Evolutionary conservation across 2,797 vertebrate species (phyloP), one percentile per base, ranked within the genome.

Genomic region (Merluccius polli): DNA sequence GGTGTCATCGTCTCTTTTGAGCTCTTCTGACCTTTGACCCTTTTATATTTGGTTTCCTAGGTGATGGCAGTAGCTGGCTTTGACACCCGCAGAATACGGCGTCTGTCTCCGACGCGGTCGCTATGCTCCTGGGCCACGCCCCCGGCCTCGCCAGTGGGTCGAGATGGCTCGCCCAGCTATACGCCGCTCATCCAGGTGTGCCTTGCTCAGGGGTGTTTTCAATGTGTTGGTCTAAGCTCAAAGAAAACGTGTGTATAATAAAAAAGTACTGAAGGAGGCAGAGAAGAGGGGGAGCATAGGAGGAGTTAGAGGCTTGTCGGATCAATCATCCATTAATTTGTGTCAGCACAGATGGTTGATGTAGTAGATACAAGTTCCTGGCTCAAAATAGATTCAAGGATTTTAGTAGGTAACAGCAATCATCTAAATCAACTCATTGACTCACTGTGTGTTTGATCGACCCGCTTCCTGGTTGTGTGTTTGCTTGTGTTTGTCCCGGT

Each of bases 41-140:
- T 13, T 32, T 44, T 18, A 9, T 6, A 15, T 2, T 21, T 65
- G 75, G 73, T 76, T 76, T 24, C 33, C 68, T 82, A 99, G 97
- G 95, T 99, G 73, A 97, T 97, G 97, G 96, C 95, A 0, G 95
- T 97, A 32, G 95, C 96, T 0, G 96, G 97, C 73, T 91, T 98
- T 11, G 96, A 98, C 80, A 92, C 95, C 75, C 95, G 94, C 84
- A 95, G 94, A 90, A 91, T 95, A 41, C 95, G 94, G 36, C 93
- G 92, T 67, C 92, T 95, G 74, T 98, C 98, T 0, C 96, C 98
- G 0, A 95, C 96, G 3, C 95, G 95, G 76, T 98, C 97, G 0
- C 94, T 95, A 0, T 92, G 93, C 70, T 97, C 97, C 0, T 98
- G 98, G 97, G 96, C 94, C 78, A 98, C 97, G 0, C 97, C 97